Conservation (phyloP, 2,888 invertebrate genomes). For the Philonicus albiceps region DNA sequence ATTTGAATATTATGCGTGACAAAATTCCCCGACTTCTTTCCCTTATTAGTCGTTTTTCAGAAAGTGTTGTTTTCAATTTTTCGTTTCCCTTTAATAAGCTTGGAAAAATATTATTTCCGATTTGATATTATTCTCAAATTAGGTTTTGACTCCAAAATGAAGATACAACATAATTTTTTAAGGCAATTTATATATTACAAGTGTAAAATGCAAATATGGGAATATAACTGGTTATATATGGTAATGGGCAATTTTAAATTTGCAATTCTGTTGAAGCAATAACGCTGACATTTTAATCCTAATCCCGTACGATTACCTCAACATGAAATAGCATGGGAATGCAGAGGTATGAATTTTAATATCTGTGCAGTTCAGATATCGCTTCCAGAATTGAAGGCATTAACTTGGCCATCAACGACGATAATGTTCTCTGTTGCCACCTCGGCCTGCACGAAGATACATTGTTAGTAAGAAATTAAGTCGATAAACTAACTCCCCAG, state of each 20-base stretch:
- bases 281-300: not conserved
- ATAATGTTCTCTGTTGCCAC: not conserved
- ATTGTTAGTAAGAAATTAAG: slow-evolving; percentile 30
- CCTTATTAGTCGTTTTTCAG: no score
- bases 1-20: no score
- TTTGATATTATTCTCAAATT: no score
- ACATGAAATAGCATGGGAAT: not conserved
- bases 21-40: no score
- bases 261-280: not conserved
- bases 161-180: not conserved
- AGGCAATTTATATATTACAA: not conserved
- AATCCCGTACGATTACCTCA: not conserved
- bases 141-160: not conserved
- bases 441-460: not conserved
- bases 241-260: not conserved
- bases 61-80: no score
- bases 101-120: no score
- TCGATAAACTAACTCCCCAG: slow-evolving; percentile 8
- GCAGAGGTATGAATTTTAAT: not conserved
- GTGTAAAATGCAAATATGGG: not conserved
- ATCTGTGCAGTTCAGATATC: not conserved
- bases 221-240: not conserved
- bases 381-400: not conserved
- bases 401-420: not conserved
- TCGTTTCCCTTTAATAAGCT: no score